Percentiles rank a stretch among this genome's conserved stretches.
phyloP scores from a whole-genome alignment of 2,797 vertebrate genomes.

The Lemur catta region DNA sequence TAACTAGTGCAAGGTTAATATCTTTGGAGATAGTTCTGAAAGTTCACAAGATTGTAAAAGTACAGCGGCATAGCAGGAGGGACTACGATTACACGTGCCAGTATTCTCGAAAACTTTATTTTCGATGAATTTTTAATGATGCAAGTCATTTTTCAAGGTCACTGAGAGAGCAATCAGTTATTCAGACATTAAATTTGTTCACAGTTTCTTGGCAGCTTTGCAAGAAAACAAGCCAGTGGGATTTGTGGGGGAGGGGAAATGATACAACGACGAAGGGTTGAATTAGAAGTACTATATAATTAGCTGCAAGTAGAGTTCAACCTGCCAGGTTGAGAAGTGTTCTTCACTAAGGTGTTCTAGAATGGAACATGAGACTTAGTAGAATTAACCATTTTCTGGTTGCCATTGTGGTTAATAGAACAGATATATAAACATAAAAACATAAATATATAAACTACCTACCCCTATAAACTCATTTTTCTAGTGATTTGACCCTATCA shows the following conservation, averaged over 20 bases:
- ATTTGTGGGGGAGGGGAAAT: conserved; percentile 75
- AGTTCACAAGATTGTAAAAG: conserved; percentile 79
- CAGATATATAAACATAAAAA: no score
- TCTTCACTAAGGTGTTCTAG: not conserved
- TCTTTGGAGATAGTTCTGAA: conserved; percentile 76
- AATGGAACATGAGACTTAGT: not conserved
- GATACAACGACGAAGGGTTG: conserved; percentile 69
- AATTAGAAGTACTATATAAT: not conserved
- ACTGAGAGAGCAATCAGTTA: conserved; percentile 84
- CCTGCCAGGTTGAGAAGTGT: not conserved
- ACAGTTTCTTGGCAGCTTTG: conserved; percentile 87
- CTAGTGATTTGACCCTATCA: not conserved
- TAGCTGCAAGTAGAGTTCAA: conserved; percentile 56
- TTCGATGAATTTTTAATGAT: conserved; percentile 89
- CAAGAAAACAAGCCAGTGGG: conserved; percentile 80
- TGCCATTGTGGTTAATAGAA: not conserved
- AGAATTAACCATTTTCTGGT: not conserved
- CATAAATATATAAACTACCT: not conserved
- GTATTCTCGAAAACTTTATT: conserved; percentile 83
- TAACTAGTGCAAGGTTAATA: conserved; percentile 54
- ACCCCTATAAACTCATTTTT: not conserved
- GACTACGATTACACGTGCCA: conserved; percentile 83
- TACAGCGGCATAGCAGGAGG: conserved; percentile 82
- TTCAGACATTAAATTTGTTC: conserved; percentile 87
- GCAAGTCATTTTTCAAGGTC: conserved; percentile 87